Percentiles rank a stretch among this genome's conserved stretches.
These are phyloP conservation scores for Turdus rufiventris DNA, from an alignment of 2,113 vertebrate species.

Conservation along the genomic window DNA sequence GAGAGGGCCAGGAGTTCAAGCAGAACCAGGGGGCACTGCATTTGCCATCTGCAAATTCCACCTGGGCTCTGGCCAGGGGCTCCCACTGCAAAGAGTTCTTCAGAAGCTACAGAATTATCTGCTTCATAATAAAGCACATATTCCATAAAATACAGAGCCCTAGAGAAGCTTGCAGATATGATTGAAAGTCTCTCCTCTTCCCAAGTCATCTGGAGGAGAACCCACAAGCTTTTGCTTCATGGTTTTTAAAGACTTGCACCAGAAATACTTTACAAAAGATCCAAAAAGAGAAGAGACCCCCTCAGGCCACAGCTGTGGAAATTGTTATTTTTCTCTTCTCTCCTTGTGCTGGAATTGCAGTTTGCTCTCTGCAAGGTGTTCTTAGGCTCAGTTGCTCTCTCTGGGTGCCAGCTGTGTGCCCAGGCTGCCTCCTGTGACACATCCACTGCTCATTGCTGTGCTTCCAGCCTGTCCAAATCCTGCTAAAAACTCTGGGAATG, in stretches of 20 bases:
- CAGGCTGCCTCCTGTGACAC: background rate
- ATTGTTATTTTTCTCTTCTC: background rate
- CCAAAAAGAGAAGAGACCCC: background rate
- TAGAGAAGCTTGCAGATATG: background rate
- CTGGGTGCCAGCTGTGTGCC: background rate
- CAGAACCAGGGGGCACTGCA: background rate
- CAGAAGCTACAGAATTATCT: background rate
- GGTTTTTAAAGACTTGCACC: conserved; percentile 16
- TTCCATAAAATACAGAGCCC: background rate
- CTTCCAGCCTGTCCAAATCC: background rate
- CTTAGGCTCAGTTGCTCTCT: background rate
- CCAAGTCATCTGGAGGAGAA: conserved; percentile 5
- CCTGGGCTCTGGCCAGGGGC: background rate
- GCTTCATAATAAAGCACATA: background rate
- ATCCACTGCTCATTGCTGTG: background rate
- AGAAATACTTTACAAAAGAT: background rate
- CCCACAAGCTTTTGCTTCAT: background rate
- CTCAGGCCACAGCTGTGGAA: conserved; percentile 2
- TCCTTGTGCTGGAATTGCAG: background rate
- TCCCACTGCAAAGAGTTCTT: background rate
- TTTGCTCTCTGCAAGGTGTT: background rate
- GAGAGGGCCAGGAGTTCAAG: background rate
- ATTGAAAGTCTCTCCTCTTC: background rate
- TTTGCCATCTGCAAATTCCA: background rate
- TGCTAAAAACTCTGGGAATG: background rate